Base-by-base conservation (phyloP, 2,113 vertebrate genomes). In the Sphyrna mokarran region DNA sequence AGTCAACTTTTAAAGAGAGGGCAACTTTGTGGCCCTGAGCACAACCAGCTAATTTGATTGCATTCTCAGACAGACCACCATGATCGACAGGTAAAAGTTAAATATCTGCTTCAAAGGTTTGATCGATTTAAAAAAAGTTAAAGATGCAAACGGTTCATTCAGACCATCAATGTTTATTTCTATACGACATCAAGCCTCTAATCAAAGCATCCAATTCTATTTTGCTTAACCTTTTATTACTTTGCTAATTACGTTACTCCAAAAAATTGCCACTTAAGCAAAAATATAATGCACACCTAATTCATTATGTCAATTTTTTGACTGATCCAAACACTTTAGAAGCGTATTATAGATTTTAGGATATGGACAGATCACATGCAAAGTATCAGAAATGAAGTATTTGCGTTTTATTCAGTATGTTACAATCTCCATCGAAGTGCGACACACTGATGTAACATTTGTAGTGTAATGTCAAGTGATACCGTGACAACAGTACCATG, bases 1-100 rank as follows among this genome's bases (percentile, higher is more conserved):
- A 95, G 94, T 16, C 29, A 40, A 66, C 94, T 33, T 95, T 95
- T 72, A 95, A 70, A 29, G 69, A 37, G 89, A 93, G 63, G 58
- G 89, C 33, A 68, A 72, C 26, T 76, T 72, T 33, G 94, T 95
- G 94, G 68, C 40, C 68, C 70, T 76, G 37, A 54, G 68, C 40
- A 37, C 22, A n/a, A 93, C 33, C 22, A 66, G 18, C 89, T 95
- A 72, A 72, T 54, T 72, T 54, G 69, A 95, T 95, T 23, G 13
- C 29, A 33, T 95, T 72, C 54, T 70, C 3, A 43, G 91, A 22
- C 13, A 69, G 66, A 26, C 20, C 13, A 70, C 11, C 54, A 61
- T 18, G 26, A 90, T 94, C n/a, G 22, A 43, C 20, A 70, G 26
- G 66, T 70, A 22, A 26, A 69, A 43, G 91, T 94, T 94, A 94